Percentiles rank a stretch among this genome's conserved stretches.
These are phyloP conservation scores for Drosophila robusta DNA, from an alignment of 2,888 invertebrate genomes.

Conservation along the genomic window DNA sequence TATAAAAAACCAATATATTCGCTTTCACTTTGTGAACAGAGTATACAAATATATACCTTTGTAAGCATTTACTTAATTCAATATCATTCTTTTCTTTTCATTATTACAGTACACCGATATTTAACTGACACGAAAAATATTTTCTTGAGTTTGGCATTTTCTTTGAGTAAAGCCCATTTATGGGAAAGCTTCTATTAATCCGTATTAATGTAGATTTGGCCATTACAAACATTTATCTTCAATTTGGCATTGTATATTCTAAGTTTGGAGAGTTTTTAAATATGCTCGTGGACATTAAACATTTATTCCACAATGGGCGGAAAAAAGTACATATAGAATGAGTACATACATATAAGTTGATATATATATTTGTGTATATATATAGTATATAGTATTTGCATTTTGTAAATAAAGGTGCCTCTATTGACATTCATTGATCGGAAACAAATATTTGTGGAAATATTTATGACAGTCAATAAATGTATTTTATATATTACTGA, in stretches of 20 bases:
- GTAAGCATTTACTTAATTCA: constrained; percentile 20
- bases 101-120: constrained; percentile 16
- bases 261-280: constrained; percentile 9
- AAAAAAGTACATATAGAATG: constrained; percentile 15
- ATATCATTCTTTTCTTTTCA: constrained; percentile 41
- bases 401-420: constrained; percentile 7
- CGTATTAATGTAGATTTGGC: not conserved
- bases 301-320: constrained; percentile 21
- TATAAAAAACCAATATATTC: too few relatives aligned
- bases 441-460: constrained; percentile 1
- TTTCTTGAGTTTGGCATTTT: not conserved
- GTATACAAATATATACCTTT: not conserved
- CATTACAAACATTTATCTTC: constrained; percentile 7
- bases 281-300: constrained; percentile 36
- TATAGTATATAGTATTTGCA: constrained; percentile 2
- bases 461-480: constrained; percentile 11
- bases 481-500: constrained; percentile 6
- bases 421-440: constrained; percentile 1
- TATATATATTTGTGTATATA: constrained; percentile 8
- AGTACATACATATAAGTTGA: not conserved
- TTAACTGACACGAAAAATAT: not conserved
- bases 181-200: not conserved
- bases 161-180: not conserved
- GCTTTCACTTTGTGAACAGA: not conserved
- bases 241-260: constrained; percentile 16